Percentiles rank a stretch among this genome's conserved stretches.
phyloP scores from a whole-genome alignment of 2,113 vertebrate genomes.

The mouse (Mus musculus) region DNA sequence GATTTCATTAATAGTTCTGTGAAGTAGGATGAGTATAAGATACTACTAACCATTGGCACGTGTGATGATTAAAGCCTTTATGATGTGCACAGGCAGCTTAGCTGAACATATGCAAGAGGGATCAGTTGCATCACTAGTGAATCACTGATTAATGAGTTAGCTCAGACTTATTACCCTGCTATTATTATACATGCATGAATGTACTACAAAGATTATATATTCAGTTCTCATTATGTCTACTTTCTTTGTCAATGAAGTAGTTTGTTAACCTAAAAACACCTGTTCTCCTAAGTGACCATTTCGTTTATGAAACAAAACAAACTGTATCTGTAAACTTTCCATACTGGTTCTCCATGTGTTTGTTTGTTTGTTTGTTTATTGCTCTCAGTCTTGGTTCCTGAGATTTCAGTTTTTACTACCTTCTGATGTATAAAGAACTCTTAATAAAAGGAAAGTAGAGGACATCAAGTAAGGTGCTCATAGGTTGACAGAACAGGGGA shows the following conservation, averaged over 20 bases:
- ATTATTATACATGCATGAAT: not conserved
- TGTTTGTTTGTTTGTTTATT: not conserved
- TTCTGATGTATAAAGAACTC: conserved; percentile 10
- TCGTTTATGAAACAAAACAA: conserved; percentile 15
- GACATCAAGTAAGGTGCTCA: not conserved
- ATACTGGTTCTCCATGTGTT: not conserved
- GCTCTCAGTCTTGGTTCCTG: not conserved
- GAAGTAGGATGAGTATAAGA: not conserved
- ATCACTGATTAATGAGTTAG: conserved; percentile 42
- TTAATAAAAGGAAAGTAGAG: not conserved
- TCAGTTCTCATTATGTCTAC: not conserved
- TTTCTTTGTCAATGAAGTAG: not conserved
- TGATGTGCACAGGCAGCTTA: conserved; percentile 41
- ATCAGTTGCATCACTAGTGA: conserved; percentile 18
- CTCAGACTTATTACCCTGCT: conserved; percentile 21
- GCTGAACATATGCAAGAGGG: not conserved
- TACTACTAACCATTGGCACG: not conserved
- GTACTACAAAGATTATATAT: not conserved
- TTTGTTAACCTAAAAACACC: conserved; percentile 35
- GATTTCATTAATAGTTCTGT: conserved; percentile 31
- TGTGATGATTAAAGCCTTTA: conserved; percentile 18
- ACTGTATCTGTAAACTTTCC: not conserved
- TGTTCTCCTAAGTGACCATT: not conserved
- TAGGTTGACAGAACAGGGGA: not conserved
- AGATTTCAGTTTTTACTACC: not conserved